phyloP scores from a whole-genome alignment of 2,888 invertebrate species.

The Onchidella celtica region DNA sequence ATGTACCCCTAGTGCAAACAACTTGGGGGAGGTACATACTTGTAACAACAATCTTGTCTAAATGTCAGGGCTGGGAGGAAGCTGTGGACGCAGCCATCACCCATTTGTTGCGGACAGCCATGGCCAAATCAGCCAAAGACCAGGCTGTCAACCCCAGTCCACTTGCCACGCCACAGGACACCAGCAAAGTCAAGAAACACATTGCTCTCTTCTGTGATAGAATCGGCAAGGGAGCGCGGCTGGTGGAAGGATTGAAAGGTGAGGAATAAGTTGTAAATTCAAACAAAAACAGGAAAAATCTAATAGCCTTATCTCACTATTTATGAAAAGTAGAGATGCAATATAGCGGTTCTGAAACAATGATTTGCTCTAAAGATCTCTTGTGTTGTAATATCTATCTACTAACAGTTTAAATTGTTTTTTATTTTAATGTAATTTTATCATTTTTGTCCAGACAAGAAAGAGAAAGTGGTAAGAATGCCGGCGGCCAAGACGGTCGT shows the following conservation, averaged over 20 bases:
- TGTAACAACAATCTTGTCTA: too few relatives aligned
- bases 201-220: slow-evolving; percentile 79
- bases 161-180: slow-evolving; percentile 77
- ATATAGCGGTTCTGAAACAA: too few relatives aligned
- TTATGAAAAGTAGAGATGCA: neutral
- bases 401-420: too few relatives aligned
- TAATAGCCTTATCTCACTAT: neutral
- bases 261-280: slow-evolving; percentile 16
- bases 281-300: neutral
- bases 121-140: slow-evolving; percentile 84
- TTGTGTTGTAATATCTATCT: too few relatives aligned
- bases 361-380: too few relatives aligned
- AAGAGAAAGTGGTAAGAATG: slow-evolving; percentile 65
- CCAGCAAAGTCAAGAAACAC: slow-evolving; percentile 80
- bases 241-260: slow-evolving; percentile 71
- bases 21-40: too few relatives aligned
- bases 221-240: slow-evolving; percentile 78
- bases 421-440: too few relatives aligned
- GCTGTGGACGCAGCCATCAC: slow-evolving; percentile 85
- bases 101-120: slow-evolving; percentile 84
- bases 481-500: slow-evolving; percentile 65
- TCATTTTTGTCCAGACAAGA: slow-evolving; percentile 53
- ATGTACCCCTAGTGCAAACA: too few relatives aligned
- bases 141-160: slow-evolving; percentile 76
- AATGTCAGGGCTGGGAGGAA: slow-evolving; percentile 92